phyloP scores from a whole-genome alignment of 1,140 invertebrate species.

The Trissolcus basalis region DNA sequence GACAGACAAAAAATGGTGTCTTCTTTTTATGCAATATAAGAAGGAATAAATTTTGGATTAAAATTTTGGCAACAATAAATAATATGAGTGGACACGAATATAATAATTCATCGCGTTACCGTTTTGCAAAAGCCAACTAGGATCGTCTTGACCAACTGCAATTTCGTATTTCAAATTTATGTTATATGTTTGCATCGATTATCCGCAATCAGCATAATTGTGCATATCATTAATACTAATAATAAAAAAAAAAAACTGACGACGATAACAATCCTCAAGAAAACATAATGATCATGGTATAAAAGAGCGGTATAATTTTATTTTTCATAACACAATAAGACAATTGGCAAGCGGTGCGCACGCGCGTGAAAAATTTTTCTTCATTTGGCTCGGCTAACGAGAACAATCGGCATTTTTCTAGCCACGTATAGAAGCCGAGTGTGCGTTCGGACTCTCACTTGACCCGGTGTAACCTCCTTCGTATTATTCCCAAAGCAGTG shows the following conservation, averaged over 20 bases:
- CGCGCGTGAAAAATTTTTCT: slow-evolving; percentile 11
- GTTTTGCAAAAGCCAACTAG: too few species aligned
- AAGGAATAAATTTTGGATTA: too few species aligned
- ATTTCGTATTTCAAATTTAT: too few species aligned
- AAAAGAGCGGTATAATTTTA: too few species aligned
- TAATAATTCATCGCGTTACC: too few species aligned
- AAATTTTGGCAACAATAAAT: too few species aligned
- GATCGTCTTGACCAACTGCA: too few species aligned
- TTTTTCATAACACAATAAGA: not conserved
- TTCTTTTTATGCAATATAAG: too few species aligned
- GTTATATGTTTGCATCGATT: not conserved
- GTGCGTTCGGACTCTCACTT: slow-evolving; percentile 52
- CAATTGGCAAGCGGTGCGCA: slow-evolving; percentile 5
- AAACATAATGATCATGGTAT: too few species aligned
- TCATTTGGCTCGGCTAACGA: slow-evolving; percentile 15
- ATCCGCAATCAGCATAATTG: not conserved
- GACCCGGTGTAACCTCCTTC: slow-evolving; percentile 49
- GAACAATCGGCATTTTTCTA: slow-evolving; percentile 47
- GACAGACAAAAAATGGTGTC: too few species aligned
- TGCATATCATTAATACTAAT: not conserved
- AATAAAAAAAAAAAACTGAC: not conserved
- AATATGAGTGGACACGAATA: too few species aligned
- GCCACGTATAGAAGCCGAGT: slow-evolving; percentile 10
- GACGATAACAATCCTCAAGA: too few species aligned
- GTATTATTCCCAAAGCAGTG: slow-evolving; percentile 46